Evolutionary conservation across 2,888 invertebrate genomes (phyloP).

Genomic region (Meiosimyza decipiens): DNA sequence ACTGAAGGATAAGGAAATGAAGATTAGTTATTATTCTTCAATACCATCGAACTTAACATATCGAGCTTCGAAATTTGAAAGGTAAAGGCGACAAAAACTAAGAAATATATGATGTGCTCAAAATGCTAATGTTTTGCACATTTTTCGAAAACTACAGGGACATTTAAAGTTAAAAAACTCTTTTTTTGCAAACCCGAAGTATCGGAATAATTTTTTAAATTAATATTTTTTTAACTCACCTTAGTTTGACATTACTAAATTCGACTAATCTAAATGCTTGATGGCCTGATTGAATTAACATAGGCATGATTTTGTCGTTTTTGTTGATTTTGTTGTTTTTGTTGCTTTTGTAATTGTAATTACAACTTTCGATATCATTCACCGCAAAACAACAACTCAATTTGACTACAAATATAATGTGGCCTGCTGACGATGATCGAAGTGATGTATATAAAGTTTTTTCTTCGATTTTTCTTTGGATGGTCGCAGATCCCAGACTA

Average conservation of each 20-base stretch:
- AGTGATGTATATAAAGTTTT: constrained; percentile 67
- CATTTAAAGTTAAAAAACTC: too few relatives aligned
- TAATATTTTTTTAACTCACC: constrained; percentile 13
- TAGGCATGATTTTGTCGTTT: not conserved
- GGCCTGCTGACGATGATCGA: constrained; percentile 67
- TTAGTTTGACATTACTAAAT: constrained; percentile 29
- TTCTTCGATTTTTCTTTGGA: constrained; percentile 68
- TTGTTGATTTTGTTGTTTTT: not conserved
- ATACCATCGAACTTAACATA: too few relatives aligned
- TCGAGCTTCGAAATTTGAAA: too few relatives aligned
- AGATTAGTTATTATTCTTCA: too few relatives aligned
- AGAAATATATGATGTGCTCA: too few relatives aligned
- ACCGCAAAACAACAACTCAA: constrained; percentile 15
- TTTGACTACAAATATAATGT: constrained; percentile 65
- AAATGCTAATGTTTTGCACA: too few relatives aligned
- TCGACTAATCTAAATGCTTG: constrained; percentile 35
- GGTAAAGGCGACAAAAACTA: too few relatives aligned
- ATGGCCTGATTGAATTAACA: constrained; percentile 23
- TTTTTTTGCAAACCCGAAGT: too few relatives aligned
- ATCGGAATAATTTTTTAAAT: too few relatives aligned
- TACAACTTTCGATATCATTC: constrained; percentile 3
- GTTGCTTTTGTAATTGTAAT: too few relatives aligned
- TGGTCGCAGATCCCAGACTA: constrained; percentile 80
- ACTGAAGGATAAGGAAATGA: too few relatives aligned
- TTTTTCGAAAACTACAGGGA: too few relatives aligned